These are phyloP conservation scores for Orthosia gracilis DNA, from an alignment of 2,888 invertebrate genomes.

Conservation along the genomic window DNA sequence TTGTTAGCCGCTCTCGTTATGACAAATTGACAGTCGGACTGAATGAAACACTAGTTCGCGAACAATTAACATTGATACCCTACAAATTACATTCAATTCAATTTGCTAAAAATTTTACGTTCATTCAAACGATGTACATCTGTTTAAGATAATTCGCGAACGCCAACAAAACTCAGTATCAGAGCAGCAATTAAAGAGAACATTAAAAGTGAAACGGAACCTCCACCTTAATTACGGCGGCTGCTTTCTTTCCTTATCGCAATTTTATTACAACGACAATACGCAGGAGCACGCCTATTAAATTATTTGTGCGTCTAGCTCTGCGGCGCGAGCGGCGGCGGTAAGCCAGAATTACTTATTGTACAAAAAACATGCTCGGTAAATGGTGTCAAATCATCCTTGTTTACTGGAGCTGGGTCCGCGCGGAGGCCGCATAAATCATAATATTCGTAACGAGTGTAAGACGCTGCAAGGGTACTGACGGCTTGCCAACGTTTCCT, in stretches of 20 bases:
- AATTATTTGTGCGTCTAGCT: constrained; percentile 79
- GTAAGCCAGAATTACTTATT: constrained; percentile 72
- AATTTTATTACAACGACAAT: constrained; percentile 88
- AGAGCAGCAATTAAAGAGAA: constrained; percentile 79
- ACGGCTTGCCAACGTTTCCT: constrained; percentile 68
- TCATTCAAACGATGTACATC: constrained; percentile 63
- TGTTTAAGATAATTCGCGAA: constrained; percentile 70
- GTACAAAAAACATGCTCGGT: constrained; percentile 71
- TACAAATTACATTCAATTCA: constrained; percentile 56
- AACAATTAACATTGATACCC: constrained; percentile 56
- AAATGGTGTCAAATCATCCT: constrained; percentile 82
- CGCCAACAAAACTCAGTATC: constrained; percentile 71
- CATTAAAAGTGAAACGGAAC: constrained; percentile 80
- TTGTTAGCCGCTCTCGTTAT: constrained; percentile 61
- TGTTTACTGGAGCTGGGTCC: constrained; percentile 75
- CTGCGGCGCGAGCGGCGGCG: constrained; percentile 58
- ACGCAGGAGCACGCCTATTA: constrained; percentile 84
- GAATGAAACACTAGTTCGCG: constrained; percentile 65
- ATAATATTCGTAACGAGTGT: constrained; percentile 79
- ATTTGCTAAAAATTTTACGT: constrained; percentile 58
- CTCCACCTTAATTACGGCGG: constrained; percentile 84
- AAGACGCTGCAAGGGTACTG: constrained; percentile 68
- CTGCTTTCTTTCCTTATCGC: constrained; percentile 87
- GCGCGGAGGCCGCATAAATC: constrained; percentile 75
- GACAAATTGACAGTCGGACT: constrained; percentile 62